Base-by-base conservation (phyloP, 1,140 invertebrate species). In the Himalopsyche phryganea region DNA sequence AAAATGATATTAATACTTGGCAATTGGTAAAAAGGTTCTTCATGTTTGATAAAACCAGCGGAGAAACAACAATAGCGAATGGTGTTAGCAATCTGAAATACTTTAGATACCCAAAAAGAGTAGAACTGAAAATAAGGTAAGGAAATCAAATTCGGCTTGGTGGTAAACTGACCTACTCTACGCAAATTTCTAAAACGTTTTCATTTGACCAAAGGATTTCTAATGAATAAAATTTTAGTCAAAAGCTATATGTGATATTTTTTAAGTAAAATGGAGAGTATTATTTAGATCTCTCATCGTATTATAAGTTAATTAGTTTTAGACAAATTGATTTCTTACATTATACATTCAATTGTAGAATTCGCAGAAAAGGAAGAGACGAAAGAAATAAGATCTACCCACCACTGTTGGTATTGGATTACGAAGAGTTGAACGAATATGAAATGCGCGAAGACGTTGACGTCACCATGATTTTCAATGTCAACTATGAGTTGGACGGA, bases 11-110 rank as follows among this genome's bases (percentile, higher is more conserved):
- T 61, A 74, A 74, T 32, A 70, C 79, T 36, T 81, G 81, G 81
- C 75, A 82, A 56, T 68, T 89, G 6, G 79, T 82, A 0, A 68
- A 80, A 50, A 77, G 85, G 65, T 85, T 87, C 70, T 87, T 88
- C 66, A 62, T 86, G 6, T 71, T 86, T 36, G 86, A 89, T 67
- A 79, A 71, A 48, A 61, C 80, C 9, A 80, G 74, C 62, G 78
- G 80, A 47, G 71, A 71, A 46, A 63, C 46, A 51, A 60, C 62
- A 7, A 53, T 70, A 18, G 42, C 65, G 47, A 70, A 68, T 58
- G 66, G 66, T 15, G 36, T 60, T 28, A 55, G 60, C 38, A 51
- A 58, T n/a, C 46, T 74, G 33, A 68, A 73, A 58, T 78, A 75
- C 61, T 65, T 78, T 53, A 71, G 75, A 65, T 75, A 73, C 33